Conservation (phyloP, 2,113 vertebrate species). For the Eublepharis macularius region DNA sequence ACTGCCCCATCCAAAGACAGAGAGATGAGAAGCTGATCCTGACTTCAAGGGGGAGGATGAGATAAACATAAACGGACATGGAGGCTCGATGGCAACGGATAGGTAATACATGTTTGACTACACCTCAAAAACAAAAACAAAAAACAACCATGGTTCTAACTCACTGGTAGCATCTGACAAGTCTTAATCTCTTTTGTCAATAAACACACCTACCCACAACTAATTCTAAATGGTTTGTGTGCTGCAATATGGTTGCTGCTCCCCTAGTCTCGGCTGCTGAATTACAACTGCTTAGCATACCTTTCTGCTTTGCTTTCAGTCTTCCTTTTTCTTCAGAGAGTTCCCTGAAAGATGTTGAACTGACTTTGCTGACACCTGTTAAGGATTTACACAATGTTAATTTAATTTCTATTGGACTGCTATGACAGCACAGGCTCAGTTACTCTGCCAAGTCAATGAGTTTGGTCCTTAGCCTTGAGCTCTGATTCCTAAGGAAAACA, state of each 20-base stretch:
- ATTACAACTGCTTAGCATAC: background rate
- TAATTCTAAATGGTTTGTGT: background rate
- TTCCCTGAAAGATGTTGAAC: background rate
- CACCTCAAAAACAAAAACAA: too few relatives aligned
- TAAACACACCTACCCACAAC: background rate
- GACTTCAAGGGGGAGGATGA: too few relatives aligned
- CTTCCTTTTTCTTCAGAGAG: background rate
- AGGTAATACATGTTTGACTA: too few relatives aligned
- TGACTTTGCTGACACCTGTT: background rate
- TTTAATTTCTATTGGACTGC: conserved; percentile 9
- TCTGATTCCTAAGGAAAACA: conserved; percentile 28
- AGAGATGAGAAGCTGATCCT: too few relatives aligned
- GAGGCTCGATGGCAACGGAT: too few relatives aligned
- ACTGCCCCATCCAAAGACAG: too few relatives aligned
- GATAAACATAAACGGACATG: too few relatives aligned
- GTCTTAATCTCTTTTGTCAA: background rate
- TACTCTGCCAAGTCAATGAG: background rate
- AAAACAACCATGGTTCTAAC: background rate
- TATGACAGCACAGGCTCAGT: background rate
- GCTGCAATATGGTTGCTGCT: background rate
- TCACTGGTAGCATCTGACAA: background rate
- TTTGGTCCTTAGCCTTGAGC: background rate
- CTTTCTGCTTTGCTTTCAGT: background rate
- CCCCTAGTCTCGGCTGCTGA: background rate
- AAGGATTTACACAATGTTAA: background rate